These are phyloP conservation scores for Protobothrops mucrosquamatus DNA, from an alignment of 2,113 vertebrate species.

Conservation along the genomic window DNA sequence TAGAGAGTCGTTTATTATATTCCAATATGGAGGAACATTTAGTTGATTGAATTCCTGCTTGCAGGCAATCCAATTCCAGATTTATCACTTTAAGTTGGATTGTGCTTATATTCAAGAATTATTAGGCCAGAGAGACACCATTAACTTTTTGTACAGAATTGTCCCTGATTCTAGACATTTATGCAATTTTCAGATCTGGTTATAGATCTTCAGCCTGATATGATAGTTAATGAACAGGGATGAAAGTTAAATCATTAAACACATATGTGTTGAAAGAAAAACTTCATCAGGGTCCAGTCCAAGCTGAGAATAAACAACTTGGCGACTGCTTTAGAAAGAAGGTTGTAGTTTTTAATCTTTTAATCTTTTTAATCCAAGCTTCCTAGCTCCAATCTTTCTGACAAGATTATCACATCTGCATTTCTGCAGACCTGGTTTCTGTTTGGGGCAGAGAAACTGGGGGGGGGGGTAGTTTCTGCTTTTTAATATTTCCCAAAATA, in stretches of 20 bases:
- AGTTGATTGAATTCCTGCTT: background rate
- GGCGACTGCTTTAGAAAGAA: too few relatives aligned
- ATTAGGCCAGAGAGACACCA: background rate
- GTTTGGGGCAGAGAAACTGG: too few relatives aligned
- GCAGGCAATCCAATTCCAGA: background rate
- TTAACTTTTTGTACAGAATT: constrained; percentile 8
- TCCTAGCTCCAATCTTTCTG: too few relatives aligned
- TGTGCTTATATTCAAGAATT: background rate
- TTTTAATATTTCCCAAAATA: too few relatives aligned
- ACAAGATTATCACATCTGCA: too few relatives aligned
- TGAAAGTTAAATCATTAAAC: background rate
- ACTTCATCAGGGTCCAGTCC: too few relatives aligned
- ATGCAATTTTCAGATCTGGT: background rate
- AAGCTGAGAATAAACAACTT: too few relatives aligned
- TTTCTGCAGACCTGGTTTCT: too few relatives aligned
- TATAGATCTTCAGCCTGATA: constrained; percentile 2
- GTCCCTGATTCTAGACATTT: constrained; percentile 22
- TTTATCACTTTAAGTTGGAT: background rate
- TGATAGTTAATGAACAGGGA: constrained; percentile 21
- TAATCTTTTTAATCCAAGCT: too few relatives aligned
- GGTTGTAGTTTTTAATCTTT: too few relatives aligned
- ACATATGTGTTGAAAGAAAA: background rate
- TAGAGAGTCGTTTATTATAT: background rate
- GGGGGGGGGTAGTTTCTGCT: too few relatives aligned
- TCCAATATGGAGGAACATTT: background rate